Evolutionary conservation across 2,888 invertebrate genomes (phyloP), one percentile per base, ranked within the genome.

Genomic region (Stenotaenia linearis): DNA sequence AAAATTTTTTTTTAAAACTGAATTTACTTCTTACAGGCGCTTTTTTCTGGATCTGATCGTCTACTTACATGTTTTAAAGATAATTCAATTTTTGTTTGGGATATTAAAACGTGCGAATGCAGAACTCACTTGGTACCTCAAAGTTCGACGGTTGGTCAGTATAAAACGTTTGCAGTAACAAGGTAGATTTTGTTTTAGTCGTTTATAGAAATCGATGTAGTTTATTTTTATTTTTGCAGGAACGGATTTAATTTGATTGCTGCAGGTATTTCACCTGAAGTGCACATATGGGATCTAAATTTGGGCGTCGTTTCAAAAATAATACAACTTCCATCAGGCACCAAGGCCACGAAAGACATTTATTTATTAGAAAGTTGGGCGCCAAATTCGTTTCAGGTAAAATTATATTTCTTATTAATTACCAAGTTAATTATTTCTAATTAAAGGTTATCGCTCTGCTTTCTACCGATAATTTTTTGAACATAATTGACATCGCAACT

Each of bases 61-160:
- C 10, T 69, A 25, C 1, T 28, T 2, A 69, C 69, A 28, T 69
- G 69, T 28, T 69, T 69, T 28, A 69, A 28, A 28, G 69, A 69
- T 10, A 69, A 69, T 69, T 69, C 69, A 69, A 69, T 69, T 25
- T 69, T 69, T 69, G 25, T 69, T 23, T 69, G 69, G 69, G 28
- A 69, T 69, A n/a, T 69, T 28, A 69, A 28, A 69, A 69, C 69
- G 0, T 69, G 25, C 10, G 15, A 69, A 25, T 69, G 69, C 6
- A 28, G 25, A 15, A 69, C 69, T 28, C 69, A 69, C 25, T 69
- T 69, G n/a, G 15, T 7, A n/a, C 69, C 25, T 7, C 69, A 15
- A 25, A 25, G 28, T 23, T 2, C 69, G 7, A 69, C 23, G 28
- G 9, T 69, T 28, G 69, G 69, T 10, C 9, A 15, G 9, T 69